Conservation (phyloP, 2,113 vertebrate species). For the Melospiza georgiana region DNA sequence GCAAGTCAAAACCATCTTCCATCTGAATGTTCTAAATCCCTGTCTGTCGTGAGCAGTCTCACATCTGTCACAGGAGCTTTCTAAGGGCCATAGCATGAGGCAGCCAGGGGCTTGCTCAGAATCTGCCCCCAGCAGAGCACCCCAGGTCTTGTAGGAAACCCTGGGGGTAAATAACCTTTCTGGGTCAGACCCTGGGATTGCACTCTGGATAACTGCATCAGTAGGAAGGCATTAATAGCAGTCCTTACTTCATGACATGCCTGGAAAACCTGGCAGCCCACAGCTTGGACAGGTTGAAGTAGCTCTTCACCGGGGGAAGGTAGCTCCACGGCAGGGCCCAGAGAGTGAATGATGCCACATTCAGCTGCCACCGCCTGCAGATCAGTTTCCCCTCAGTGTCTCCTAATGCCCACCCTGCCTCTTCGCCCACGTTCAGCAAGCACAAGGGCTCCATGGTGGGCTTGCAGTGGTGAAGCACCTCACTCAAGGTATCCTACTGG, state of each 20-base stretch:
- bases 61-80: rapidly evolving
- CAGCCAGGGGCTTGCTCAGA: not conserved
- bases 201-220: not conserved
- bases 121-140: not conserved
- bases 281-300: not conserved
- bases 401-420: not conserved
- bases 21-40: not conserved
- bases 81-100: rapidly evolving
- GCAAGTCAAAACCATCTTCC: not conserved
- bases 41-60: not conserved
- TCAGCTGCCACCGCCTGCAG: not conserved
- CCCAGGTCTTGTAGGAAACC: not conserved
- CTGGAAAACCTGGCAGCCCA: not conserved
- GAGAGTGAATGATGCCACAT: not conserved
- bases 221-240: no score
- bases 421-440: not conserved
- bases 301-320: not conserved
- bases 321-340: not conserved
- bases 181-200: not conserved
- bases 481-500: rapidly evolving
- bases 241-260: no score
- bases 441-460: not conserved
- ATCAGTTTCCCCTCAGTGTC: not conserved
- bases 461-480: not conserved
- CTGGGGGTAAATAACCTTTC: not conserved